These are phyloP conservation scores for Theropithecus gelada DNA, from an alignment of 2,113 vertebrate genomes.

Conservation along the genomic window DNA sequence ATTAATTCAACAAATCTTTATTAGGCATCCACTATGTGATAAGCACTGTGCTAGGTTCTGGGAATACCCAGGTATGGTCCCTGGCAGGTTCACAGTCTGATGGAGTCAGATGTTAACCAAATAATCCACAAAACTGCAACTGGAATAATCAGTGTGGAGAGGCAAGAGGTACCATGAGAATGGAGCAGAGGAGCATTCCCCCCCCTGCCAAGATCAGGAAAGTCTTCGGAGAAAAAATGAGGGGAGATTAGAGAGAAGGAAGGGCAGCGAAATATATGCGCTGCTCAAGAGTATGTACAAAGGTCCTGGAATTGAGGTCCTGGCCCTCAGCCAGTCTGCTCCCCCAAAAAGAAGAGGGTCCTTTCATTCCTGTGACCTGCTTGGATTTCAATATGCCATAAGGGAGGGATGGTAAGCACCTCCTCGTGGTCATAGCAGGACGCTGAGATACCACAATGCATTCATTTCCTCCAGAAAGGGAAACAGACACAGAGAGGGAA, in stretches of 20 bases:
- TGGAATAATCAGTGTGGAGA: neutral
- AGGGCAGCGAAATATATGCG: neutral
- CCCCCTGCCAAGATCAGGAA: neutral
- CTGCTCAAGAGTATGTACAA: neutral
- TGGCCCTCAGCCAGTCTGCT: neutral
- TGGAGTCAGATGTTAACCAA: neutral
- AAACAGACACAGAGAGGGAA: neutral
- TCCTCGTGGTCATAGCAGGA: neutral
- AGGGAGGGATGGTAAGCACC: neutral
- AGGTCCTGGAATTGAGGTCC: neutral
- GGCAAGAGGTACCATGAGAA: neutral
- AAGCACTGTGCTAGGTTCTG: neutral
- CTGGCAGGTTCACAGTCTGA: neutral
- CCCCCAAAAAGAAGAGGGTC: conserved; percentile 11
- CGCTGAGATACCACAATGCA: neutral
- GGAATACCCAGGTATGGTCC: neutral
- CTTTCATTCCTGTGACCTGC: neutral
- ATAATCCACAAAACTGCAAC: neutral
- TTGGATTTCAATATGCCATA: neutral
- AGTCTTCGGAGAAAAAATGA: neutral
- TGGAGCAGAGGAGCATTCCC: neutral
- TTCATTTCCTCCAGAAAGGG: conserved; percentile 12
- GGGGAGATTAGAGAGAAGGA: neutral
- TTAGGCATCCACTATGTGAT: neutral
- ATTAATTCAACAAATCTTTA: conserved; percentile 16